Evolutionary conservation across 2,797 vertebrate species (phyloP), one percentile per base, ranked within the genome.

Genomic region (Brachyrhaphis roseni): DNA sequence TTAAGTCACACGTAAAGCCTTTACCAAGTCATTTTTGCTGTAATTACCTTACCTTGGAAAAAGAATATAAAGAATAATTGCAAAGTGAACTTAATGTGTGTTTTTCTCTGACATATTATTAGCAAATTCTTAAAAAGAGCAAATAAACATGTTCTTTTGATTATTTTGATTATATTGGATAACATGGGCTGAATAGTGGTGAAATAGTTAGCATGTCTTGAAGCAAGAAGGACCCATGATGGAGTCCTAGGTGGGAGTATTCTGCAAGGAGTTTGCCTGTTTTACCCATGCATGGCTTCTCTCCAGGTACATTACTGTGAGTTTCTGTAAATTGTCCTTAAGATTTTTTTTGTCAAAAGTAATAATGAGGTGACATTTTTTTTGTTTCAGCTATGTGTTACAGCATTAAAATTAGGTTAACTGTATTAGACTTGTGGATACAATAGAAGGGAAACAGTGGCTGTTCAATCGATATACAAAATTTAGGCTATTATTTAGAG

Each of bases 51-150:
- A 45, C 43, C 20, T 66, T 28, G 15, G 15, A 31, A 81, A 81
- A 59, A 75, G 83, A 83, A 84, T 84, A 87, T 53, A 89, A 83
- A 23, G 59, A 86, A 47, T 51, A 72, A 80, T 36, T 74, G 82
- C n/a, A 77, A 7, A 1, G 36, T 74, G 26, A 78, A 31, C 51
- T 26, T 75, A 75, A 13, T 82, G 49, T 76, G 23, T 77, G 34
- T 72, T 16, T 66, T 46, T 74, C 6, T 16, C 68, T 45, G 23
- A 15, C n/a, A 13, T 5, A 43, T 71, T 45, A n/a, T n/a, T 11
- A 45, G 41, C 23, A 43, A 71, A 71, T 15, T 43, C 26, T 71
- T 43, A 43, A 15, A 45, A 15, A 71, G 12, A 8, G 4, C 20
- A 68, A 68, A 71, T n/a, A 28, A 45, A 45, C 13, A 7, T 45